These are phyloP conservation scores for Euspilapteryx auroguttella DNA, from an alignment of 2,888 invertebrate genomes.

Conservation along the genomic window DNA sequence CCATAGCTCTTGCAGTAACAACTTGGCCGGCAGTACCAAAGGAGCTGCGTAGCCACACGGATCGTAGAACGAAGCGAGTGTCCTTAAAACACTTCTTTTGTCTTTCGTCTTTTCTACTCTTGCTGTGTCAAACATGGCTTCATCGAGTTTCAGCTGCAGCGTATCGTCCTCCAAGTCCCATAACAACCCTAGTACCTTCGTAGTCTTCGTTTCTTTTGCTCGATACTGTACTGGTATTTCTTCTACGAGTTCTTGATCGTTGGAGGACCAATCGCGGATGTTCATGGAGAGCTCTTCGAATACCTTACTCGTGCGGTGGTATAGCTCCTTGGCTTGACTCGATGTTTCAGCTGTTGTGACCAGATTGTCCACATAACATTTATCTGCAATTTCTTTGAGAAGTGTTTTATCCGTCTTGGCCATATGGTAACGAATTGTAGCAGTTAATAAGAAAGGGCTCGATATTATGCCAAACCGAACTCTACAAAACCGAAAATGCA, in stretches of 20 bases:
- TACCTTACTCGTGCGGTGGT: slow-evolving; percentile 1
- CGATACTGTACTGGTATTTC: slow-evolving; percentile 2
- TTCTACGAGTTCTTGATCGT: slow-evolving; percentile 4
- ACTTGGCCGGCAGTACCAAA: not conserved
- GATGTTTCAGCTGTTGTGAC: not conserved
- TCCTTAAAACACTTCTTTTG: not conserved
- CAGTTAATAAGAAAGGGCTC: slow-evolving; percentile 2
- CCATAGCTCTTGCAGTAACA: not conserved
- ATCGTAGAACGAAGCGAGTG: not conserved
- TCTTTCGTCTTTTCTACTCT: slow-evolving; percentile 1
- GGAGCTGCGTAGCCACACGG: slow-evolving; percentile 1
- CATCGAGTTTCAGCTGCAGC: slow-evolving; percentile 3
- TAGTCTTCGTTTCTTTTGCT: no score
- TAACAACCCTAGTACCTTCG: slow-evolving; percentile 5
- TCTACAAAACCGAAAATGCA: slow-evolving; percentile 4
- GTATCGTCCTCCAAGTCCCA: slow-evolving; percentile 5
- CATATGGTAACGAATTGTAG: not conserved
- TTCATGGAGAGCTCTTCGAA: slow-evolving; percentile 7
- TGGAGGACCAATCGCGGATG: slow-evolving; percentile 7
- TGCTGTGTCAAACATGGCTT: not conserved
- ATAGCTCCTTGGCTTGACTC: slow-evolving; percentile 1
- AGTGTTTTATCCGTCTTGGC: not conserved
- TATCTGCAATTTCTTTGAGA: slow-evolving; percentile 2
- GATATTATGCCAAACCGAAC: slow-evolving; percentile 2
- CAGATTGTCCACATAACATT: slow-evolving; percentile 9